These are phyloP conservation scores for Scelioninae gen. 2 DNA, from an alignment of 2,888 invertebrate genomes.

Conservation along the genomic window DNA sequence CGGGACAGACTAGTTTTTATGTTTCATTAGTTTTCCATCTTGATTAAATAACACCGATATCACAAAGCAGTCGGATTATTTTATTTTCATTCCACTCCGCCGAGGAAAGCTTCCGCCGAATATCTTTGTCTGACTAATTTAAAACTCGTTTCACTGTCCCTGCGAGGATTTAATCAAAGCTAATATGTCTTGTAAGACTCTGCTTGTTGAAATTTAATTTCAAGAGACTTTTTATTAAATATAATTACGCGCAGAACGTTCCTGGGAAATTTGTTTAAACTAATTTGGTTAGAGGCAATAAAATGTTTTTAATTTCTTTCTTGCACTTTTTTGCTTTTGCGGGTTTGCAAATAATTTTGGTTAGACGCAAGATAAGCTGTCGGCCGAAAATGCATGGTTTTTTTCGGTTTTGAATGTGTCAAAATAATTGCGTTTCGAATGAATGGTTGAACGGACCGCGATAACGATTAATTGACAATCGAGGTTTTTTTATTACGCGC, in stretches of 20 bases:
- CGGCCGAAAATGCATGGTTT: no score
- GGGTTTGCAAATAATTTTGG: no score
- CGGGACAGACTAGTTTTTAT: not conserved
- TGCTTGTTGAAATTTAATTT: conserved; percentile 42
- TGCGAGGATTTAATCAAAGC: conserved; percentile 37
- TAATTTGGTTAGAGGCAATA: conserved; percentile 7
- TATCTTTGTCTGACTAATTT: conserved; percentile 47
- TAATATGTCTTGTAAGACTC: conserved; percentile 25
- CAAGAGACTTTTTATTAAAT: conserved; percentile 22
- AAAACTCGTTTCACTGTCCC: conserved; percentile 44
- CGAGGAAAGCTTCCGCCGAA: conserved; percentile 24
- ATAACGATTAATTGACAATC: no score
- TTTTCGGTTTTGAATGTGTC: no score
- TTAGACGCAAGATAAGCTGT: no score
- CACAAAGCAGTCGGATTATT: conserved; percentile 17
- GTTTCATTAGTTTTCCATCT: conserved; percentile 10
- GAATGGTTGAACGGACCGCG: no score
- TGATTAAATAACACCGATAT: conserved; percentile 20
- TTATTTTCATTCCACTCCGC: conserved; percentile 24
- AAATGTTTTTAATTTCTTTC: no score
- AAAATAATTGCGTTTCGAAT: no score
- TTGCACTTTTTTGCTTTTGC: no score
- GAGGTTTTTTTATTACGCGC: no score
- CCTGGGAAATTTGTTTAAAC: conserved; percentile 5
- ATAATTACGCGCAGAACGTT: conserved; percentile 18